phyloP scores from a whole-genome alignment of 2,888 invertebrate genomes.

The Muscina levida region DNA sequence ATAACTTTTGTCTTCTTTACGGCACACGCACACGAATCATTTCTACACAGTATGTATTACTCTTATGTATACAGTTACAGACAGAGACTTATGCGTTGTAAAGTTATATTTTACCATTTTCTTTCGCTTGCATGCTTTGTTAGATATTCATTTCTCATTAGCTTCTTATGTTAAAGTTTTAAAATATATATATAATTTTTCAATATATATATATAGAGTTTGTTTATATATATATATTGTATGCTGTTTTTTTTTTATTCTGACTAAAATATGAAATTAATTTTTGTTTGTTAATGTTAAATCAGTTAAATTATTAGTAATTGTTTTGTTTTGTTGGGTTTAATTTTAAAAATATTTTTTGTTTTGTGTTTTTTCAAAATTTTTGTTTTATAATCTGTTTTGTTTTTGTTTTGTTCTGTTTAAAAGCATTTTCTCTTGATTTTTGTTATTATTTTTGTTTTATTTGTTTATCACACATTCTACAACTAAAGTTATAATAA shows the following conservation, averaged over 20 bases:
- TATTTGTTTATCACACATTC: constrained; percentile 63
- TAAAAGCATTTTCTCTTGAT: constrained; percentile 56
- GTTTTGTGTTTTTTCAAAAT: constrained; percentile 52
- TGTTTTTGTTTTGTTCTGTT: constrained; percentile 27
- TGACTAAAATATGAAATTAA: constrained; percentile 57
- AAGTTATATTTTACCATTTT: too few species aligned
- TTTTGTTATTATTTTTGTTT: constrained; percentile 42
- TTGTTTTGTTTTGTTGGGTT: constrained; percentile 33
- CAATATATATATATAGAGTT: constrained; percentile 51
- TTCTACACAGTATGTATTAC: too few species aligned
- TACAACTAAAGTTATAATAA: constrained; percentile 67
- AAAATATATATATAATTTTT: constrained; percentile 21
- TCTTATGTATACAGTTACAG: too few species aligned
- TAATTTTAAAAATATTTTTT: constrained; percentile 20
- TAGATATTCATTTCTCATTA: not conserved
- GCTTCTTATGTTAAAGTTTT: constrained; percentile 7
- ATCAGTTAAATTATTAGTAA: constrained; percentile 38
- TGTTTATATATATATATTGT: constrained; percentile 25
- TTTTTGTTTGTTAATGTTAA: constrained; percentile 19
- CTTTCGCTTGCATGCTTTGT: not conserved
- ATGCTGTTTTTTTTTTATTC: constrained; percentile 40
- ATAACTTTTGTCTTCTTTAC: constrained; percentile 7
- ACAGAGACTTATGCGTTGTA: too few species aligned
- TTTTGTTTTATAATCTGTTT: constrained; percentile 36
- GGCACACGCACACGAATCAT: too few species aligned